Evolutionary conservation across 2,113 vertebrate genomes (phyloP), one percentile per base, ranked within the genome.

Genomic region (Columba janthina): DNA sequence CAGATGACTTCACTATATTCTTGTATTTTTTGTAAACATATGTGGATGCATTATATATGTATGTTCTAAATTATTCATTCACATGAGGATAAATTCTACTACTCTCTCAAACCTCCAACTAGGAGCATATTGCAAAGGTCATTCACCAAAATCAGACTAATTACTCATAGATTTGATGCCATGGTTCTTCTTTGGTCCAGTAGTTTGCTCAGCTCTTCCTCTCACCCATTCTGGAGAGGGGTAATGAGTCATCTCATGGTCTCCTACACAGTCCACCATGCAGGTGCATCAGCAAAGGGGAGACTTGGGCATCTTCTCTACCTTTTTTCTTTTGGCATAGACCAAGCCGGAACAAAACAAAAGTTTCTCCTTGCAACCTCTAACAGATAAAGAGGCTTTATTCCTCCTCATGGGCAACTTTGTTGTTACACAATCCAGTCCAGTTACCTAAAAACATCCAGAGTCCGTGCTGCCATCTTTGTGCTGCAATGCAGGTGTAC

Each of bases 151-250:
- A 80, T 18, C 29, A 48, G 51, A 28, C 12, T 0, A 46, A 38
- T 56, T 88, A 29, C 12, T 34, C 1, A 0, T 60, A 12, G 25
- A 34, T 48, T 77, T 88, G 24, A 22, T 60, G 12, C 24, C 13
- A 9, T 61, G 15, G 3, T 29, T 66, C 12, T 70, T 58, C 66
- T 80, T 74, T 9, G 2, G 13, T 56, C n/a, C 31, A 14, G 50
- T 46, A 50, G 32, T 7, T 76, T 17, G 14, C 54, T 46, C 25
- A 48, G 28, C 18, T 19, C 10, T 54, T 76, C n/a, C 10, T 81
- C 18, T 19, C 3, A 44, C 18, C 11, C 1, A 0, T 44, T 44
- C 14, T 48, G 14, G 3, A 17, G 4, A 9, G 69, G 21, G 7
- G 8, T 56, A 57, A 18, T 2, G 1, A 71, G 20, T 18, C 28